Evolutionary conservation across 2,888 invertebrate genomes (phyloP).

Genomic region (Mellilla xanthometata): DNA sequence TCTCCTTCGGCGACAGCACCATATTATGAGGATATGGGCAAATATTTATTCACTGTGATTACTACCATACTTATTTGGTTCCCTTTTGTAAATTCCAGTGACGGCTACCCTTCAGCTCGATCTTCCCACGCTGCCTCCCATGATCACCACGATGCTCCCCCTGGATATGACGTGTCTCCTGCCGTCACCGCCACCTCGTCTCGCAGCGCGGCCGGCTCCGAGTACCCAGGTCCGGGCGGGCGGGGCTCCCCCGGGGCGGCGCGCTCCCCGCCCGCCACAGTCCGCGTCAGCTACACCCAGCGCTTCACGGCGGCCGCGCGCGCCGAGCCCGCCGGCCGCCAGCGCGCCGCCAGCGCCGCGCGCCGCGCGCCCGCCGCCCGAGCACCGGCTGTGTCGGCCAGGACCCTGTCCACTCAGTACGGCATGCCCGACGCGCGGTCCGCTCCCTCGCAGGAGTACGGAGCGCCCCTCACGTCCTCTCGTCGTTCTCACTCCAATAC

Average conservation of each 20-base stretch:
- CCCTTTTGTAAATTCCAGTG: conserved; percentile 19
- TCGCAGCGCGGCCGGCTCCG: conserved; percentile 11
- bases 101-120: conserved; percentile 23
- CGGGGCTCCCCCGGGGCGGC: neutral
- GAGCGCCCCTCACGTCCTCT: conserved; percentile 36
- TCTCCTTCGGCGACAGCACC: too few species aligned
- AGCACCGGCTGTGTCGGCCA: conserved; percentile 10
- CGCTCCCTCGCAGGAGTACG: conserved; percentile 47
- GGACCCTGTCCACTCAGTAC: conserved; percentile 26
- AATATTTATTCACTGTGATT: too few species aligned
- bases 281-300: conserved; percentile 17
- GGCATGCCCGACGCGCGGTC: conserved; percentile 26
- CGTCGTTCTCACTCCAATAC: conserved; percentile 1
- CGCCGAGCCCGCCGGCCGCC: too few species aligned
- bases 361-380: too few species aligned
- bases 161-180: too few species aligned
- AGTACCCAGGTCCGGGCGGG: conserved; percentile 5
- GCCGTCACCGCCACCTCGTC: too few species aligned
- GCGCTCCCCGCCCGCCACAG: conserved; percentile 12
- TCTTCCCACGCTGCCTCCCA: conserved; percentile 13
- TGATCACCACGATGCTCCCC: conserved; percentile 8
- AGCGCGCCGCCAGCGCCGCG: too few species aligned
- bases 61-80: too few species aligned
- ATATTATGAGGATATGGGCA: too few species aligned
- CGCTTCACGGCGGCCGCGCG: conserved; percentile 5